Conservation (phyloP, 1,140 invertebrate species). For the Pararge aegeria region DNA sequence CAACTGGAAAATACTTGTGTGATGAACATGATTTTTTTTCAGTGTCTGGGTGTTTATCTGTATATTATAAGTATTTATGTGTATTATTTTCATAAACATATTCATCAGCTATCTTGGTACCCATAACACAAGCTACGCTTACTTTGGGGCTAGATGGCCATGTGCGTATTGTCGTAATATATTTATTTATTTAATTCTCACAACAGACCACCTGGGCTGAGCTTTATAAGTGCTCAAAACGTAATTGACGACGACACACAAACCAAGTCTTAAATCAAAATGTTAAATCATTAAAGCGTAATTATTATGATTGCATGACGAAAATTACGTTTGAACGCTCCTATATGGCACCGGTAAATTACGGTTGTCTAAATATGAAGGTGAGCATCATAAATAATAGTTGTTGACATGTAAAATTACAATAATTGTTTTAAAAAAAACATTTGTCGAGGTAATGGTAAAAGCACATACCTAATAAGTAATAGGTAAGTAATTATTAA, state of each 20-base stretch:
- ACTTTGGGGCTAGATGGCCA: too few relatives aligned
- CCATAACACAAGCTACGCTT: too few relatives aligned
- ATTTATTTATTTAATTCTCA: constrained; percentile 20
- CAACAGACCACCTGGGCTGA: constrained; percentile 23
- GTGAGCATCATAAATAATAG: constrained; percentile 15
- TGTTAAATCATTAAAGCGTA: constrained; percentile 34
- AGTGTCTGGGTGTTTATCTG: too few relatives aligned
- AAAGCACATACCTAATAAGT: too few relatives aligned
- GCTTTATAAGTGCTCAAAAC: constrained; percentile 20
- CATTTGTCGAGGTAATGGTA: too few relatives aligned
- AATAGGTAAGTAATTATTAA: too few relatives aligned
- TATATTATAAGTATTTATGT: too few relatives aligned
- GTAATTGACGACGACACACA: constrained; percentile 16
- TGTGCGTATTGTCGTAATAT: too few relatives aligned
- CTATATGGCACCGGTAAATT: constrained; percentile 28
- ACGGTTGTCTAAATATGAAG: constrained; percentile 20
- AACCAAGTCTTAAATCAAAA: constrained; percentile 32
- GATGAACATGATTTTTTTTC: too few relatives aligned
- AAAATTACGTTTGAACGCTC: constrained; percentile 24
- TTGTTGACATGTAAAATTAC: neutral
- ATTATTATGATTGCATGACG: constrained; percentile 33
- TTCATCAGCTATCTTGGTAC: too few relatives aligned
- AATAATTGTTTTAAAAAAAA: neutral
- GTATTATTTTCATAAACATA: too few relatives aligned
- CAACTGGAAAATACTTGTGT: too few relatives aligned